Base-by-base conservation (phyloP, 2,888 invertebrate genomes). In the Drosophila diplacantha region DNA sequence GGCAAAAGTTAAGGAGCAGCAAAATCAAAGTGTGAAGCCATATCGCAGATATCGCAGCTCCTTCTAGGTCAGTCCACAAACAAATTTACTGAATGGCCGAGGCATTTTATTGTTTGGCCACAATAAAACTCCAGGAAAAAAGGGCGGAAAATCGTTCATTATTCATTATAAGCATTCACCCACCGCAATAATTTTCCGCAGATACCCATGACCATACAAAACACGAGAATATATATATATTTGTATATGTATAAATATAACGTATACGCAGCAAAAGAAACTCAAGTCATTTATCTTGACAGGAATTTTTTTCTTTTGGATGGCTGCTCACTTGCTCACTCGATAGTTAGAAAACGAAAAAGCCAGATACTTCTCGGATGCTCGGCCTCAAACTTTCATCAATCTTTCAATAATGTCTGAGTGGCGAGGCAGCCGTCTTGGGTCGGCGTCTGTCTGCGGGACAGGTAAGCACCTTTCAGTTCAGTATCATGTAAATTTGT, bases 401-500 rank as follows among this genome's bases (percentile, higher is more conserved):
- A 83, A 80, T 80, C 83, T 80, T 80, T 81, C 81, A 81, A 80
- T 80, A 83, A 80, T 81, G 81, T 35, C 41, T 37, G 34, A 34
- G 34, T 6, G 24, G 6, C 22, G 22, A 3, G 29, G 7, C 2
- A 9, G 24, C 5, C 14, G 34, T 8, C 2, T 11, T 29, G 26
- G 29, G 16, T 11, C 11, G 12, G n/a, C 9, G 5, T 26, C 24
- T 29, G 34, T 18, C 26, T 26, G 50, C 16, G 32, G 67, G 54
- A 60, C 67, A 73, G 66, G 69, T 72, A 65, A 67, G 66, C 60
- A 68, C 52, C 72, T 65, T 66, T 69, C 71, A 74, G 83, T 78
- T 83, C 78, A 69, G 72, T 80, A 83, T 80, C 83, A 80, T 81
- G 81, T 83, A 80, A 83, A 80, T 80, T 80, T 80, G 75, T 83